These are phyloP conservation scores for Ganaspis brasiliensis DNA, from an alignment of 2,888 invertebrate species.

Conservation along the genomic window DNA sequence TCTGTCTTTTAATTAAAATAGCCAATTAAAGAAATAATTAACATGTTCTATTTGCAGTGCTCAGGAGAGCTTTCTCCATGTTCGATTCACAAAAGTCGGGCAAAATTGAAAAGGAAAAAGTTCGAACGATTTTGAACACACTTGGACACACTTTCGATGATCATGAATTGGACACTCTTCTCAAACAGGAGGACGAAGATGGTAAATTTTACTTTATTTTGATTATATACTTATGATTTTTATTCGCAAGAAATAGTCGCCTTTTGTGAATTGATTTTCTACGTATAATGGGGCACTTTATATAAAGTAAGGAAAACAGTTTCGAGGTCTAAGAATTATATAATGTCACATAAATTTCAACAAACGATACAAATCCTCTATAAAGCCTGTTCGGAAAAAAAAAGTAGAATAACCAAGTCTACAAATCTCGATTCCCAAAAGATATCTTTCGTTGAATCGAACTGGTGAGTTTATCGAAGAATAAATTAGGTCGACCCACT, in stretches of 20 bases:
- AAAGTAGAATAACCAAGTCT: slow-evolving; percentile 49
- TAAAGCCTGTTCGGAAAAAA: slow-evolving; percentile 45
- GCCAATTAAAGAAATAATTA: slow-evolving; percentile 1
- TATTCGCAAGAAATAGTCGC: too few species aligned
- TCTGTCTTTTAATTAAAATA: slow-evolving; percentile 6
- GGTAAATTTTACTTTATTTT: slow-evolving; percentile 81
- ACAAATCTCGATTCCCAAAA: slow-evolving; percentile 46
- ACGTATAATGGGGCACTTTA: not conserved
- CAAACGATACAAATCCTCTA: not conserved
- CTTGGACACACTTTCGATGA: slow-evolving; percentile 91
- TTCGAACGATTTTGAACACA: slow-evolving; percentile 89
- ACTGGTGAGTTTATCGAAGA: slow-evolving; percentile 42
- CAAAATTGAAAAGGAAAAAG: slow-evolving; percentile 90
- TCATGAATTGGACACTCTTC: slow-evolving; percentile 88
- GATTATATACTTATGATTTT: not conserved
- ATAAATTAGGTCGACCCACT: slow-evolving; percentile 59
- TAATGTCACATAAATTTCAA: slow-evolving; percentile 12
- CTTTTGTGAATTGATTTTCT: not conserved
- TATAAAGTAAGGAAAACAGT: not conserved
- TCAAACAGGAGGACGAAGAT: slow-evolving; percentile 89
- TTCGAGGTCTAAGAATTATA: not conserved
- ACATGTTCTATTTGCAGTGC: slow-evolving; percentile 82
- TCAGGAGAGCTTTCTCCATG: slow-evolving; percentile 91
- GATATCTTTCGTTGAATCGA: slow-evolving; percentile 48
- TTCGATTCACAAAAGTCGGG: slow-evolving; percentile 91